These are phyloP conservation scores for Acanthis flammea DNA, from an alignment of 2,797 vertebrate genomes.

Conservation along the genomic window DNA sequence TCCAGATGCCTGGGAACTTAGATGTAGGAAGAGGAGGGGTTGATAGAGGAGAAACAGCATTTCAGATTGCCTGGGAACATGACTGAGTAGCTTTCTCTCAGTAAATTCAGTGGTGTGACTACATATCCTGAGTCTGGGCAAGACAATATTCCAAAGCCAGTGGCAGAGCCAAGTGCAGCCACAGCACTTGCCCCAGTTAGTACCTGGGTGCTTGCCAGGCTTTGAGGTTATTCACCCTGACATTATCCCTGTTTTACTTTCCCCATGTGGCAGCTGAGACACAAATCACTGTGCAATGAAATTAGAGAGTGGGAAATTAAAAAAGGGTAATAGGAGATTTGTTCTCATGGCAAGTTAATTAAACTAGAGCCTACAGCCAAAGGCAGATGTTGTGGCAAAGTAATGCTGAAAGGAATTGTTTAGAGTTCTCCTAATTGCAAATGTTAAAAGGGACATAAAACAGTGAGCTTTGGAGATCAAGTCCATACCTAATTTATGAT, in stretches of 20 bases:
- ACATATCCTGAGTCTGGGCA: not conserved
- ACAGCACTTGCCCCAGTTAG: not conserved
- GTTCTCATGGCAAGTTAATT: constrained; percentile 17
- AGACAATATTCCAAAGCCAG: not conserved
- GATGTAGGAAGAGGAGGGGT: not conserved
- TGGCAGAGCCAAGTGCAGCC: not conserved
- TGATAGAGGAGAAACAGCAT: not conserved
- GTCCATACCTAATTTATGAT: not conserved
- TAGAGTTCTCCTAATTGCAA: not conserved
- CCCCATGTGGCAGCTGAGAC: not conserved
- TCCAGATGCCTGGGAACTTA: not conserved
- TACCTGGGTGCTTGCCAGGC: not conserved
- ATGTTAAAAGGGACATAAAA: not conserved
- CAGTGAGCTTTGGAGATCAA: not conserved
- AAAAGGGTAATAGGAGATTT: not conserved
- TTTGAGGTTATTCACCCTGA: not conserved
- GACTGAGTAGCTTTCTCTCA: not conserved
- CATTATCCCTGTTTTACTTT: constrained; percentile 6
- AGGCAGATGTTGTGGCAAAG: not conserved
- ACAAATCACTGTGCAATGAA: not conserved
- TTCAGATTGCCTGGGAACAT: not conserved
- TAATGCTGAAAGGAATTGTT: not conserved
- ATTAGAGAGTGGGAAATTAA: constrained; percentile 17
- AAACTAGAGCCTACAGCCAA: not conserved
- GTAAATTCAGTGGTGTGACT: not conserved